Evolutionary conservation across 2,797 vertebrate species (phyloP).

Genomic region (Chaetophractus vellerosus): DNA sequence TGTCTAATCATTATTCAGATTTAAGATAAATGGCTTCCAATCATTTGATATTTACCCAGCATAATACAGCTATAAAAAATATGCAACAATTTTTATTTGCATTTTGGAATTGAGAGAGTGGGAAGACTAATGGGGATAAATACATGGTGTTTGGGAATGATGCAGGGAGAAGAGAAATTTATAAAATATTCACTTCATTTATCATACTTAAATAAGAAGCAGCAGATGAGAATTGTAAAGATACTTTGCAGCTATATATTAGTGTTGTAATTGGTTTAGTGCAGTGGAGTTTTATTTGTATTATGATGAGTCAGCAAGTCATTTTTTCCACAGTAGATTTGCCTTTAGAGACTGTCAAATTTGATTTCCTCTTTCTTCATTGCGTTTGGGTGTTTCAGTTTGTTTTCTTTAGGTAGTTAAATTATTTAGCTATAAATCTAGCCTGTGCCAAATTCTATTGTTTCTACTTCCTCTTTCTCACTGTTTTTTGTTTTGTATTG

Average conservation of each 20-base stretch:
- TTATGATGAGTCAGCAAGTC: not conserved
- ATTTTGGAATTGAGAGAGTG: not conserved
- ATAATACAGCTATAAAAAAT: not conserved
- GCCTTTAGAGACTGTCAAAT: not conserved
- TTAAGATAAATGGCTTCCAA: not conserved
- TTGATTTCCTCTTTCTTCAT: not conserved
- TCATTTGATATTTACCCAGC: slow-evolving; percentile 19
- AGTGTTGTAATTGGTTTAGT: not conserved
- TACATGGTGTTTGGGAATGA: not conserved
- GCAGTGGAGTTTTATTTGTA: not conserved
- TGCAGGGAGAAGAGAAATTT: not conserved
- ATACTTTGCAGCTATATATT: slow-evolving; percentile 16
- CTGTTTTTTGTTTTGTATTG: not conserved
- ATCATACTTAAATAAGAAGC: not conserved
- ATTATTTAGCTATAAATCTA: not conserved
- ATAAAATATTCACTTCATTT: not conserved
- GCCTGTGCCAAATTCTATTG: not conserved
- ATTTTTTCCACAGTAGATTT: not conserved
- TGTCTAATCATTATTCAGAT: not conserved
- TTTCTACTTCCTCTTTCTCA: not conserved
- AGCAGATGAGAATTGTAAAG: not conserved
- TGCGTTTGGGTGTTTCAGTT: not conserved
- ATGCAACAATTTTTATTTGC: not conserved
- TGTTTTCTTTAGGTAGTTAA: not conserved
- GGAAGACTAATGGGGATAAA: not conserved